Percentiles rank a stretch among this genome's conserved stretches.
phyloP scores from a whole-genome alignment of 2,797 vertebrate species.

The Perodicticus potto region DNA sequence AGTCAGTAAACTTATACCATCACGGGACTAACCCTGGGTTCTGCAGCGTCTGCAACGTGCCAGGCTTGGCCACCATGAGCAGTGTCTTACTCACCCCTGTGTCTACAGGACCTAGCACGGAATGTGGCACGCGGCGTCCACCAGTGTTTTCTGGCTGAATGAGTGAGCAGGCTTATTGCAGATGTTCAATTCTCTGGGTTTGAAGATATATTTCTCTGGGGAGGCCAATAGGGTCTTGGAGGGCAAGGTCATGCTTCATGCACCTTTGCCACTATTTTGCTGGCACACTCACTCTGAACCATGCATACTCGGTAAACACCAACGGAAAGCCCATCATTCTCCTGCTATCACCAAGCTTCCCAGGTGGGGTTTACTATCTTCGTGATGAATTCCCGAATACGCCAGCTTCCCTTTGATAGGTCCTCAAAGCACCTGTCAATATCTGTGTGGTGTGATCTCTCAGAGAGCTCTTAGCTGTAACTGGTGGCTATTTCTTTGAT shows the following conservation, averaged over 20 bases:
- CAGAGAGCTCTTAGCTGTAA: rapidly evolving
- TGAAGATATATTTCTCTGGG: neutral
- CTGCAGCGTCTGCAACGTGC: rapidly evolving
- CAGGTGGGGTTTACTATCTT: neutral
- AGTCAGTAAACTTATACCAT: rapidly evolving
- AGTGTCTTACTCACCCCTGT: rapidly evolving
- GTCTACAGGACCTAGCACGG: neutral
- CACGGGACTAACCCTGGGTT: rapidly evolving
- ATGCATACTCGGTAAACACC: rapidly evolving
- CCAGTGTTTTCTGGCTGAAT: rapidly evolving
- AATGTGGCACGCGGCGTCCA: rapidly evolving
- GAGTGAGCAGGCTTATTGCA: no score
- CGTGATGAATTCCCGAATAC: neutral
- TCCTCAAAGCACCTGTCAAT: conserved; percentile 22
- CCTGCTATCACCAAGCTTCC: neutral
- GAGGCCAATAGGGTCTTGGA: neutral
- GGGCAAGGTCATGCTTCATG: rapidly evolving
- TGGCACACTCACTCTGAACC: rapidly evolving
- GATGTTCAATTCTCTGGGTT: neutral
- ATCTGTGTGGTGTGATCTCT: neutral
- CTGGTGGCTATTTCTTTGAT: neutral
- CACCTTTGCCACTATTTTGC: rapidly evolving
- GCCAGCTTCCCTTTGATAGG: conserved; percentile 29
- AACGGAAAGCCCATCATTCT: rapidly evolving
- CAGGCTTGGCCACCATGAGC: rapidly evolving